Conservation (phyloP, 2,113 vertebrate species). For the Platysteira castanea region DNA sequence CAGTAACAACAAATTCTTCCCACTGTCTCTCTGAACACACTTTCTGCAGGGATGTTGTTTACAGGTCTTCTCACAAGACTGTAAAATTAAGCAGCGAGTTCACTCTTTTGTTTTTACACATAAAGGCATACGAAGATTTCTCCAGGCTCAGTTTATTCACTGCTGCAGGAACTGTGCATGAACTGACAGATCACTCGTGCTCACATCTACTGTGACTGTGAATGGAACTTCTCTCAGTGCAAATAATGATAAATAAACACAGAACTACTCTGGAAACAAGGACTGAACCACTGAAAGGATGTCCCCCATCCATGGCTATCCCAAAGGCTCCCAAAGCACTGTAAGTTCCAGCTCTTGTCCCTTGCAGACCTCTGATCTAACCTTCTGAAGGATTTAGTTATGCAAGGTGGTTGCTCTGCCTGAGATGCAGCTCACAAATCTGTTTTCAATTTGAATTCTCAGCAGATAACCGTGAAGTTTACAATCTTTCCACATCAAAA, state of each 20-base stretch:
- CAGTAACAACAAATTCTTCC: background rate
- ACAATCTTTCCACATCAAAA: conserved; percentile 28
- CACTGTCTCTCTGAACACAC: background rate
- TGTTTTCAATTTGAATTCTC: conserved; percentile 19
- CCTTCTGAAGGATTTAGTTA: background rate
- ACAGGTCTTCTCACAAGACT: background rate
- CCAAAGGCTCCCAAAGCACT: background rate
- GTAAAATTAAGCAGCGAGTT: background rate
- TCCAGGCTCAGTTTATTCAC: background rate
- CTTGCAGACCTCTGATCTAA: background rate
- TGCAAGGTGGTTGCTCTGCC: background rate
- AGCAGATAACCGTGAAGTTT: conserved; percentile 16
- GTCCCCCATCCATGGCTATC: background rate
- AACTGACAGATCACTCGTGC: background rate
- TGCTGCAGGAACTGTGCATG: background rate
- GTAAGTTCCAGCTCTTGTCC: background rate
- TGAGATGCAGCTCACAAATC: background rate
- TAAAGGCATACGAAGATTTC: background rate
- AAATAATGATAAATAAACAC: background rate
- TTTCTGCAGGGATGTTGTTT: background rate
- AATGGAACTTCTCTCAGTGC: background rate
- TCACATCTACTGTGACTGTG: background rate
- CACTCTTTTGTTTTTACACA: background rate
- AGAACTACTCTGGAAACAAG: background rate
- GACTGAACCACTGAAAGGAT: background rate